Conservation (phyloP, 2,888 invertebrate species). For the Hyles lineata region DNA sequence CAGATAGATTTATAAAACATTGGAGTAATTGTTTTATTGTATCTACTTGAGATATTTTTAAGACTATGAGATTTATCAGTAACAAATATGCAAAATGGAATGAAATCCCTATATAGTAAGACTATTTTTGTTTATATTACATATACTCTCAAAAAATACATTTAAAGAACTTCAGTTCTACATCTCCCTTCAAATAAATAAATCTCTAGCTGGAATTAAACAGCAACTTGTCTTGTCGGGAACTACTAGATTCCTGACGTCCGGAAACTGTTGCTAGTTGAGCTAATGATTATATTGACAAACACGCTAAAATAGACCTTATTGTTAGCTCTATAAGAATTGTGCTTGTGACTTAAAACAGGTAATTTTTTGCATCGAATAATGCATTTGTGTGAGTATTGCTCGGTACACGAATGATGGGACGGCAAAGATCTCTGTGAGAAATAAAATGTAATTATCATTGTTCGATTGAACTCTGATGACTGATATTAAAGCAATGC, state of each 20-base stretch:
- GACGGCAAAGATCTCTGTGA: neutral
- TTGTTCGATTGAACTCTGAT: neutral
- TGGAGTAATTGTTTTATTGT: too few relatives aligned
- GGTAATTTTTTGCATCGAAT: neutral
- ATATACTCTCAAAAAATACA: neutral
- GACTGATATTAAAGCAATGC: neutral
- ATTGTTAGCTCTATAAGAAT: constrained; percentile 18
- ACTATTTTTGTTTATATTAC: neutral
- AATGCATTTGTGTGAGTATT: neutral
- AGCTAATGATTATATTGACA: neutral
- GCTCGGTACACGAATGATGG: constrained; percentile 3
- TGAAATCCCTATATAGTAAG: neutral
- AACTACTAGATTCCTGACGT: constrained; percentile 58
- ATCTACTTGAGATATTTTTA: too few relatives aligned
- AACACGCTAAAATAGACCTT: constrained; percentile 32
- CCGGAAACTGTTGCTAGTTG: constrained; percentile 54
- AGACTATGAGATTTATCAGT: neutral
- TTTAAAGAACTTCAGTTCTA: constrained; percentile 38
- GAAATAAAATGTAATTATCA: neutral
- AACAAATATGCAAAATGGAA: neutral
- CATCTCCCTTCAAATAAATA: too few relatives aligned
- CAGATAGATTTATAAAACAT: too few relatives aligned
- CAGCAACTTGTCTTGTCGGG: constrained; percentile 66
- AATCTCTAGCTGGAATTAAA: constrained; percentile 61
- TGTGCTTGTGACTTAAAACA: neutral